These are phyloP conservation scores for Myotis vivesi DNA, from an alignment of 2,797 vertebrate genomes.

Conservation along the genomic window DNA sequence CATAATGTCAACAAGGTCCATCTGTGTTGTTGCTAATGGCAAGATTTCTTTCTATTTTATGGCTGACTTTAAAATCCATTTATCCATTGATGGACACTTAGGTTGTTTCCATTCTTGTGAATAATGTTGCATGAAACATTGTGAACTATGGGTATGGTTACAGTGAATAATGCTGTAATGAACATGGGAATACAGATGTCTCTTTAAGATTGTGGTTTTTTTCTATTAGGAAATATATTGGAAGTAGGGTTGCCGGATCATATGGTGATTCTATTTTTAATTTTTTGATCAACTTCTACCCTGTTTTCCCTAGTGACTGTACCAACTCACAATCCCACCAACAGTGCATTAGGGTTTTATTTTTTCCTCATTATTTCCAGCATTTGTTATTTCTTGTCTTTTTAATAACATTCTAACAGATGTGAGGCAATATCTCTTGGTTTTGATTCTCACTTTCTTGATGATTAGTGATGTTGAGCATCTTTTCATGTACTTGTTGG, in stretches of 20 bases:
- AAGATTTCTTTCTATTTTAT: neutral
- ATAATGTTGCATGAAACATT: neutral
- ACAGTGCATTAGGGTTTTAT: neutral
- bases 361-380: neutral
- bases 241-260: neutral
- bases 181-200: neutral
- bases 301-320: neutral
- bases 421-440: neutral
- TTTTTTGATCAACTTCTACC: neutral
- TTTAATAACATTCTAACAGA: neutral
- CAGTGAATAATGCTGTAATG: neutral
- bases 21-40: neutral
- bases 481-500: neutral
- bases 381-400: neutral
- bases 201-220: neutral
- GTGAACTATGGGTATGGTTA: neutral
- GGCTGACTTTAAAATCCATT: neutral
- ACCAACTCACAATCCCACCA: neutral
- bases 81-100: neutral
- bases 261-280: neutral
- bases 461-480: neutral
- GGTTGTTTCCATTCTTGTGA: neutral
- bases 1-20: neutral
- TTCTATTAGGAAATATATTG: neutral
- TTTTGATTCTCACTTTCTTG: neutral